Evolutionary conservation across 2,113 vertebrate species (phyloP), one percentile per base, ranked within the genome.

Genomic region (Campylomormyrus numenius): DNA sequence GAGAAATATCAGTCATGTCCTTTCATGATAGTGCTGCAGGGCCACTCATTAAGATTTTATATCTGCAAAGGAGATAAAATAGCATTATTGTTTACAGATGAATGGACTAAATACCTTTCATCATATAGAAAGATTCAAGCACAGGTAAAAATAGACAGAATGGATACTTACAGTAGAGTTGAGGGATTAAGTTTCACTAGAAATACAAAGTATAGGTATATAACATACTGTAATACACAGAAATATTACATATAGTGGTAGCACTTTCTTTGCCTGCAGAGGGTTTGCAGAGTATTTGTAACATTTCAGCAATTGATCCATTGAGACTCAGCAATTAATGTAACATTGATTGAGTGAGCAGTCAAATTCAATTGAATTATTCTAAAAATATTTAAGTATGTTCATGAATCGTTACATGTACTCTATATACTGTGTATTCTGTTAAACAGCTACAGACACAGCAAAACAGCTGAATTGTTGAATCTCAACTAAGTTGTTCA

Each of bases 1-100:
- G 89, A 90, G 27, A 48, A 87, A 56, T 53, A 53, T 91, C 86
- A 88, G 87, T 90, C 83, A 91, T 92, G 91, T 89, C 90, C 92
- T 93, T 93, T 91, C 90, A 49, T 39, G 50, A 88, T 80, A 48
- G 48, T 27, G 85, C 90, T 84, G 90, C 52, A 88, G 52, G 21
- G n/a, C 62, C 24, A 53, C n/a, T 42, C 10, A 58, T 91, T 84
- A 89, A 88, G 46, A 91, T 90, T 91, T 89, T 89, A 89, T 89
- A 48, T n/a, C 83, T 49, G 53, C 53, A 89, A 46, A 24, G 62
- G n/a, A 42, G 49, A 83, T 58, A 48, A 50, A 48, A 49, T 50
- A 86, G 5, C 21, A 86, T 5, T 15, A 50, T 86, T 86, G 84
- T 86, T 86, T 50, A 49, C 24, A 85, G 42, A 2, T 50, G 48